Evolutionary conservation across 1,140 invertebrate genomes (phyloP), one percentile per base, ranked within the genome.

Genomic region (Hyposmocoma kahamanoa): DNA sequence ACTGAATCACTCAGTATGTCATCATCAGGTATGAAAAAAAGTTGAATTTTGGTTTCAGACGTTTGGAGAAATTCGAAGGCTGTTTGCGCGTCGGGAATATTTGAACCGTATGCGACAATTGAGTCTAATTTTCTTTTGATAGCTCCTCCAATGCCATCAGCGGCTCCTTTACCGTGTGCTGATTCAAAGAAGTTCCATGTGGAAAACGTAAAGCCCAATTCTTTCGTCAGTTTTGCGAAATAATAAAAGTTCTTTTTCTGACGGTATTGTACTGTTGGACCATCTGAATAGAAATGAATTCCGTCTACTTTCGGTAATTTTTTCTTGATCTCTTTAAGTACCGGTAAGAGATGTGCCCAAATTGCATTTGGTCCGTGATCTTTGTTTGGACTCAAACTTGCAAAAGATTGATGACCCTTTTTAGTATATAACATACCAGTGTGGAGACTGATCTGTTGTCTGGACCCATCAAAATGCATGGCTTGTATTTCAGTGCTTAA

Each of bases 391-490:
- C 49, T 49, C 11, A 53, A 26, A 0, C 49, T 42, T 10, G 34
- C 44, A 36, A 57, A 57, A 9, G 50, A 48, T 19, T 53, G 46
- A 3, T 5, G 24, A 22, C 20, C 5, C 24, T 19, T 11, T 5
- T 11, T 17, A 18, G 41, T 45, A 41, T 46, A 52, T 22, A 57
- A 18, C 46, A 57, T 47, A 6, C 55, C 55, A 15, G 45, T 45
- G 22, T 57, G 55, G 19, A 57, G 19, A 3, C 38, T 26, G 22
- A 62, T 51, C 28, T 50, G 32, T 22, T 41, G 42, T 50, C 53
- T 55, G 1, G 52, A 55, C 5, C 43, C 46, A 8, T 53, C 52
- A 45, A 53, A 62, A 22, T 62, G 52, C 13, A 46, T 52, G 1
- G 52, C 28, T 26, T 62, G 60, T 2, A 62, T 30, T 41, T 62